Evolutionary conservation across 2,888 invertebrate species (phyloP).

Genomic region (Erynnis tages): DNA sequence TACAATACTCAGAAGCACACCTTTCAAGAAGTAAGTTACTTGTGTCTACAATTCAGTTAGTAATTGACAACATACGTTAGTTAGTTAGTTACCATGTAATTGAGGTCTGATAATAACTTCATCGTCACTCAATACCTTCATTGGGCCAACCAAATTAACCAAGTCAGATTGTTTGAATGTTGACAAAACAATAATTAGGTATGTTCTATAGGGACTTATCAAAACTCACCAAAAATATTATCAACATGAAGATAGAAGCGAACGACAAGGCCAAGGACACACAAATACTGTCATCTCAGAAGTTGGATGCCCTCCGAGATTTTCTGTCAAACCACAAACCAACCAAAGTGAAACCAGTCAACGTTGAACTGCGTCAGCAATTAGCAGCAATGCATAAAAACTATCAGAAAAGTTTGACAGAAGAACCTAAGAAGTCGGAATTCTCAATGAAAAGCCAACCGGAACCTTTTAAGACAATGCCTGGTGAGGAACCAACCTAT

Average conservation of each 20-base stretch:
- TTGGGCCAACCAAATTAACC: too few relatives aligned
- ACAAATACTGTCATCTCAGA: slow-evolving; percentile 69
- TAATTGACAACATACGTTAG: too few relatives aligned
- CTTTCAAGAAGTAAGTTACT: slow-evolving; percentile 53
- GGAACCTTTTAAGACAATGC: slow-evolving; percentile 1
- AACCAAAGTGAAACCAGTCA: slow-evolving; percentile 74
- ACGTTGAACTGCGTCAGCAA: slow-evolving; percentile 65
- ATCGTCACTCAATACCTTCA: too few relatives aligned
- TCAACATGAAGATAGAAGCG: slow-evolving; percentile 77
- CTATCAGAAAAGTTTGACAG: slow-evolving; percentile 59
- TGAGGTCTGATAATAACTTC: too few relatives aligned
- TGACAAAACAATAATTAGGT: too few relatives aligned
- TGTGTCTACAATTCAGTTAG: too few relatives aligned
- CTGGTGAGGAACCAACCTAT: slow-evolving; percentile 37
- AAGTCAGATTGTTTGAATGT: too few relatives aligned
- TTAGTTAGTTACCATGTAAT: too few relatives aligned
- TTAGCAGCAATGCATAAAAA: slow-evolving; percentile 57
- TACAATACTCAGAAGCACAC: slow-evolving; percentile 62
- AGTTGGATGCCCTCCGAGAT: slow-evolving; percentile 74
- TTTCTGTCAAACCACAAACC: slow-evolving; percentile 77
- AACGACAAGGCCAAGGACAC: slow-evolving; percentile 54
- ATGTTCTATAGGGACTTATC: slow-evolving; percentile 63
- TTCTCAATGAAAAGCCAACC: background rate
- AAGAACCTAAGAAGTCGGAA: slow-evolving; percentile 35
- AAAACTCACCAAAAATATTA: slow-evolving; percentile 71